These are phyloP conservation scores for Chrysolina oricalcia DNA, from an alignment of 2,888 invertebrate genomes.

Conservation along the genomic window DNA sequence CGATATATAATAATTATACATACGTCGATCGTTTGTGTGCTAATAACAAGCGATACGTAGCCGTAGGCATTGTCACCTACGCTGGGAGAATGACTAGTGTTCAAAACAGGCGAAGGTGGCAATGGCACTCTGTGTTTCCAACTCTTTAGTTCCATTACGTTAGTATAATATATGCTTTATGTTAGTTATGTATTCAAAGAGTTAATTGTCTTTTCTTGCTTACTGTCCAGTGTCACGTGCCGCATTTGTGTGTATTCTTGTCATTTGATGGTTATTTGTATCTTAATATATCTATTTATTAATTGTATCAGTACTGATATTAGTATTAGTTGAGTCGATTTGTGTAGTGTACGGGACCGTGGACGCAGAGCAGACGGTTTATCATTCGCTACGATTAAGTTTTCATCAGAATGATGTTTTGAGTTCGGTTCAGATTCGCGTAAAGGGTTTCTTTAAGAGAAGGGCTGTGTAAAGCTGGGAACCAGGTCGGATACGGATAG, in stretches of 20 bases:
- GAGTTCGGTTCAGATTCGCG: conserved; percentile 63
- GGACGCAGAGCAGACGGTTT: conserved; percentile 55
- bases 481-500: conserved; percentile 68
- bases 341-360: conserved; percentile 61
- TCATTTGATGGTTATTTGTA: conserved; percentile 72
- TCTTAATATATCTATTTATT: conserved; percentile 69
- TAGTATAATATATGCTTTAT: conserved; percentile 55
- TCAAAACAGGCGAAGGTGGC: conserved; percentile 46
- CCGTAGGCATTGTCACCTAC: conserved; percentile 52
- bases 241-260: conserved; percentile 72
- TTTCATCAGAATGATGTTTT: conserved; percentile 50
- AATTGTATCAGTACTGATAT: conserved; percentile 69
- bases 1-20: conserved; percentile 54
- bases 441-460: conserved; percentile 66
- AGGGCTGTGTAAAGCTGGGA: conserved; percentile 68
- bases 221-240: conserved; percentile 73
- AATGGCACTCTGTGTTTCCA: conserved; percentile 63
- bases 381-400: conserved; percentile 52
- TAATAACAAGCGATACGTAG: conserved; percentile 60
- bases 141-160: conserved; percentile 62
- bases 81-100: conserved; percentile 32
- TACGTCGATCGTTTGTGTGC: conserved; percentile 58
- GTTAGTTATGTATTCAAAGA: conserved; percentile 57
- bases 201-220: conserved; percentile 69
- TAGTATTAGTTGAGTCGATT: conserved; percentile 69